These are phyloP conservation scores for Isurus oxyrinchus DNA, from an alignment of 2,113 vertebrate species.

Conservation along the genomic window DNA sequence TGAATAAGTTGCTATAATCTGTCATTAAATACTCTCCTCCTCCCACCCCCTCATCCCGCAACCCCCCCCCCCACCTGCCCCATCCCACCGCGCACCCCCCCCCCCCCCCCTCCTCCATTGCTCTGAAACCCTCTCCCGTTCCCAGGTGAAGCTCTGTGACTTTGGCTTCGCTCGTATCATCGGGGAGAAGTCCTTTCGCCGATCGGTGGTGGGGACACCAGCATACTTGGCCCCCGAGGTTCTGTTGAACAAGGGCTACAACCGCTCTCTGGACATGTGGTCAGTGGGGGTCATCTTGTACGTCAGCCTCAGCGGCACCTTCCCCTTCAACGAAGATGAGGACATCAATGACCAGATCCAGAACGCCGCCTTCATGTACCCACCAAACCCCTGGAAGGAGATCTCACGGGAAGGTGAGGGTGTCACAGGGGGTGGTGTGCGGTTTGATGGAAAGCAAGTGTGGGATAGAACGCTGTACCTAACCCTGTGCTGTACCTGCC, in stretches of 20 bases:
- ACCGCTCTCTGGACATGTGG: constrained; percentile 90
- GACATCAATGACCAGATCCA: constrained; percentile 91
- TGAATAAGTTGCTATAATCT: neutral
- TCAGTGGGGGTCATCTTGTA: constrained; percentile 89
- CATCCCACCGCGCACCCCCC: too few species aligned
- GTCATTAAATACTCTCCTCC: neutral
- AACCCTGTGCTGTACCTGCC: neutral
- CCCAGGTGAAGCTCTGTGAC: constrained; percentile 82
- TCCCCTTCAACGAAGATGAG: constrained; percentile 67
- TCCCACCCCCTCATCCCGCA: neutral
- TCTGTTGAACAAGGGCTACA: constrained; percentile 84
- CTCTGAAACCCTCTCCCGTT: too few species aligned
- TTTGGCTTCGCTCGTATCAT: constrained; percentile 89
- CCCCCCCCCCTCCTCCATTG: too few species aligned
- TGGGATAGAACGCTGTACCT: neutral
- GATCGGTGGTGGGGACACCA: constrained; percentile 79
- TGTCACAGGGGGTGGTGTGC: accelerated
- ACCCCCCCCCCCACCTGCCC: neutral
- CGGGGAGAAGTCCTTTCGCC: constrained; percentile 84
- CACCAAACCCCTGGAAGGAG: constrained; percentile 78
- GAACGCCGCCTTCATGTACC: constrained; percentile 90
- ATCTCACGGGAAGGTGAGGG: constrained; percentile 71
- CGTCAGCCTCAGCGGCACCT: constrained; percentile 69
- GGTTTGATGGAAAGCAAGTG: neutral
- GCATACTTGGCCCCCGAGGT: constrained; percentile 62